phyloP scores from a whole-genome alignment of 2,797 vertebrate genomes.

The Typhlichthys eigenmanni region DNA sequence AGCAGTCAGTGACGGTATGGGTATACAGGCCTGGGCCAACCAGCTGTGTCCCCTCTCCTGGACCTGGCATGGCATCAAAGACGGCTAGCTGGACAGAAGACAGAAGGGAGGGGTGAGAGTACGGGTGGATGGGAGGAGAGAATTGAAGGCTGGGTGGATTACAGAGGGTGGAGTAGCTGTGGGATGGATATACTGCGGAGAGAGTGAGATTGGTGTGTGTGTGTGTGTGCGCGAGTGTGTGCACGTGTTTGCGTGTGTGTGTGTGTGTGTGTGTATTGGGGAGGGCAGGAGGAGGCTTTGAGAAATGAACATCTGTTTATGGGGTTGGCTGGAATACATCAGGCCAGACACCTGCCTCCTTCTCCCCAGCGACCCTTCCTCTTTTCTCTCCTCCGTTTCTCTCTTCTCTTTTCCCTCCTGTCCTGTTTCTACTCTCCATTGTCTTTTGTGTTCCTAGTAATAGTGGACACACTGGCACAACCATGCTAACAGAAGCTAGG shows the following conservation, averaged over 20 bases:
- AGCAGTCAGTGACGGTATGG: not conserved
- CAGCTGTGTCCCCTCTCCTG: conserved; percentile 45
- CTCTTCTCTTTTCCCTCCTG: not conserved
- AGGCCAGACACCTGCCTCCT: conserved; percentile 60
- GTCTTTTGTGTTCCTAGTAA: not conserved
- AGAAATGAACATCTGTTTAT: conserved; percentile 69
- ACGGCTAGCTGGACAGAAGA: conserved; percentile 11
- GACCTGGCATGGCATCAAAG: conserved; percentile 50
- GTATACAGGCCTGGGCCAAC: conserved; percentile 30
- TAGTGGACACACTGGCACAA: not conserved
- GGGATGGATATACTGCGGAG: conserved; percentile 24
- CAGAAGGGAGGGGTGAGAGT: conserved; percentile 22
- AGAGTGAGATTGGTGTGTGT: conserved; percentile 23
- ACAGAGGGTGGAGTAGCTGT: not conserved
- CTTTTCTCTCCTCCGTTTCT: conserved; percentile 31
- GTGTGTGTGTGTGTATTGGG: conserved; percentile 33
- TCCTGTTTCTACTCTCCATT: not conserved
- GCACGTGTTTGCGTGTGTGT: conserved; percentile 12
- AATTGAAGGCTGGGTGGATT: not conserved
- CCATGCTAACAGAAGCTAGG: not conserved
- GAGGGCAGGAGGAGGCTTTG: conserved; percentile 49
- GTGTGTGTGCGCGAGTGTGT: conserved; percentile 17
- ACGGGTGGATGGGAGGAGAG: not conserved
- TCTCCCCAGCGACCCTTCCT: conserved; percentile 26
- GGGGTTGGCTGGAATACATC: conserved; percentile 55